Evolutionary conservation across 2,113 vertebrate genomes (phyloP), one percentile per base, ranked within the genome.

Genomic region (Danionella cerebrum): DNA sequence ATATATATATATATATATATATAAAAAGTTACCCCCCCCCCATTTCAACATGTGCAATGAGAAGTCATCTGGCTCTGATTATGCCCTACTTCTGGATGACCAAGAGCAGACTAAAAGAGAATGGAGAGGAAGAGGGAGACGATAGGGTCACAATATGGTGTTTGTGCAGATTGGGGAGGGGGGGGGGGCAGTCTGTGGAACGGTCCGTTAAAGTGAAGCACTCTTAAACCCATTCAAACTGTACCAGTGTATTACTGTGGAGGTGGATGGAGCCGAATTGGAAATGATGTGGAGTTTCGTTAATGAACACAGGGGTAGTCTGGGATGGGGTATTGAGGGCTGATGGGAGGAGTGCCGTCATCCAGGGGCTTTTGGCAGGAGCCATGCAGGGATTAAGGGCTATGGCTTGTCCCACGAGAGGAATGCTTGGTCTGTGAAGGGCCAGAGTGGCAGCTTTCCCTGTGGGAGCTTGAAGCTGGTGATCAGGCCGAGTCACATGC

Each of bases 331-430:
- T 14, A 19, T n/a, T n/a, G 39, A 6, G 1, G 12, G 18, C 10
- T 57, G 33, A 19, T 38, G 33, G 31, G 18, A 77, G 75, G 84
- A 76, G 72, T 74, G 72, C 63, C 82, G 77, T 82, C 84, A 76
- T 87, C 78, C 76, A 67, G 82, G 80, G 84, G 82, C 78, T 85
- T 86, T 87, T 85, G 81, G 83, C 78, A 84, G 86, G 84, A 88
- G 84, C 83, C 84, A 85, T 78, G 79, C 75, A 19, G 67, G 88
- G 91, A 89, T 90, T 90, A 90, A 90, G 87, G 82, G 82, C 84
- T 86, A 84, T 83, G 85, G 77, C 72, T 73, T 81, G 81, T 88
- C 84, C 86, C 84, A 82, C 81, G 77, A 87, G 83, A 86, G 85
- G 83, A 90, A 90, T 91, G 85, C 83, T 83, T 66, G 84, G 76